These are phyloP conservation scores for Dynastes hyllus DNA, from an alignment of 2,888 invertebrate species.

Conservation along the genomic window DNA sequence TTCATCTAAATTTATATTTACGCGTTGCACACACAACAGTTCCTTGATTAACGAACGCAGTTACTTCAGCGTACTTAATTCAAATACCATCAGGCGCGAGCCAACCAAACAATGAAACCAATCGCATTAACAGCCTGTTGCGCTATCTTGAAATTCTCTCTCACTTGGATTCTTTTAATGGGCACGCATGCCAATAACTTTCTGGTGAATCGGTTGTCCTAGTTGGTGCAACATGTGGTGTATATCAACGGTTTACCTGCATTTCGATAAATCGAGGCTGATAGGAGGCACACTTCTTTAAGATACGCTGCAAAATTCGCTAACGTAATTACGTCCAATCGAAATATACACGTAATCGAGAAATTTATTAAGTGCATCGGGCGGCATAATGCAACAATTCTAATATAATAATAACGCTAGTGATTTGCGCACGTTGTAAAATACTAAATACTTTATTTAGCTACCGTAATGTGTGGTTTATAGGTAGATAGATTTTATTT, in stretches of 20 bases:
- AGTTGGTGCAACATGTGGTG: slow-evolving; percentile 30
- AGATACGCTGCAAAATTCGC: neutral
- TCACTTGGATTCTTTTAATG: slow-evolving; percentile 10
- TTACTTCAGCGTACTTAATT: slow-evolving; percentile 19
- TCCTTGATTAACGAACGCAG: neutral
- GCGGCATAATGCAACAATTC: neutral
- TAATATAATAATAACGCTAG: neutral
- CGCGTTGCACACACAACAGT: neutral
- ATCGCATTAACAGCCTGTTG: slow-evolving; percentile 28
- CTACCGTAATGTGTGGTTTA: neutral
- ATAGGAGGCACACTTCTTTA: neutral
- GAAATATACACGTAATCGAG: neutral
- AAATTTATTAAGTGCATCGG: neutral
- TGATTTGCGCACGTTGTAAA: neutral
- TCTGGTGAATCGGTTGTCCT: slow-evolving; percentile 26
- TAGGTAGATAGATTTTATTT: neutral
- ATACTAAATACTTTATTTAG: neutral
- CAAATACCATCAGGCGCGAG: slow-evolving; percentile 27
- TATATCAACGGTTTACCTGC: slow-evolving; percentile 31
- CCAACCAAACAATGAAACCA: slow-evolving; percentile 26
- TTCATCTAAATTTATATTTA: slow-evolving; percentile 17
- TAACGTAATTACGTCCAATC: slow-evolving; percentile 15
- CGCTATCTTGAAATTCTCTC: slow-evolving; percentile 8
- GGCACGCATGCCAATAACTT: slow-evolving; percentile 7
- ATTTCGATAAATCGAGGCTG: slow-evolving; percentile 11